Evolutionary conservation across 2,888 invertebrate species (phyloP).

Genomic region (Uropetala carovei): DNA sequence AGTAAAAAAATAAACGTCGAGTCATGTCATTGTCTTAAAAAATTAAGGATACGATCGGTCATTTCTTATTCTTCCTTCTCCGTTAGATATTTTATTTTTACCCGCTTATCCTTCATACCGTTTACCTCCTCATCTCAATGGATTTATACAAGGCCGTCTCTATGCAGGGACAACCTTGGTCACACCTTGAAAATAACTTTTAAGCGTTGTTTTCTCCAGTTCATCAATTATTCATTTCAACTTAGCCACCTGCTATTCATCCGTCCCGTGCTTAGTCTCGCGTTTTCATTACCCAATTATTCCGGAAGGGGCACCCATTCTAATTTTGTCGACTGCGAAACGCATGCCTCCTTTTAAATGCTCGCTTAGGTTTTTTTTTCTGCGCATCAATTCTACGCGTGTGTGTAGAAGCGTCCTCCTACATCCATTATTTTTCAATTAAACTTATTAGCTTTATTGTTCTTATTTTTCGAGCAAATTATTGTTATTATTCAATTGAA

Average conservation of each 20-base stretch:
- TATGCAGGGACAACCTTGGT: conserved; percentile 28
- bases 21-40: neutral
- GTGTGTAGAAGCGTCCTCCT: too few species aligned
- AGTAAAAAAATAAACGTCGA: neutral
- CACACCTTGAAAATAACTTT: conserved; percentile 19
- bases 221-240: conserved; percentile 12
- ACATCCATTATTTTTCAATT: too few species aligned
- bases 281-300: conserved; percentile 19
- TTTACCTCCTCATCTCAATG: neutral
- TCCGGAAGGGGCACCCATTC: neutral
- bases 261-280: neutral
- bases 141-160: neutral
- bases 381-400: too few species aligned
- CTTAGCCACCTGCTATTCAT: neutral
- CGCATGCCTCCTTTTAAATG: too few species aligned
- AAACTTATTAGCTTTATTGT: too few species aligned
- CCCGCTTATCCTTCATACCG: neutral
- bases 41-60: neutral
- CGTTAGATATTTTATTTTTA: neutral
- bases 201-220: neutral
- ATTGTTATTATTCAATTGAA: too few species aligned
- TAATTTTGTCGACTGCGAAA: too few species aligned
- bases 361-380: too few species aligned
- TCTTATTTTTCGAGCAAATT: too few species aligned
- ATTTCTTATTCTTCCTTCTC: neutral